These are phyloP conservation scores for Rana temporaria DNA, from an alignment of 2,113 vertebrate species.

Conservation along the genomic window DNA sequence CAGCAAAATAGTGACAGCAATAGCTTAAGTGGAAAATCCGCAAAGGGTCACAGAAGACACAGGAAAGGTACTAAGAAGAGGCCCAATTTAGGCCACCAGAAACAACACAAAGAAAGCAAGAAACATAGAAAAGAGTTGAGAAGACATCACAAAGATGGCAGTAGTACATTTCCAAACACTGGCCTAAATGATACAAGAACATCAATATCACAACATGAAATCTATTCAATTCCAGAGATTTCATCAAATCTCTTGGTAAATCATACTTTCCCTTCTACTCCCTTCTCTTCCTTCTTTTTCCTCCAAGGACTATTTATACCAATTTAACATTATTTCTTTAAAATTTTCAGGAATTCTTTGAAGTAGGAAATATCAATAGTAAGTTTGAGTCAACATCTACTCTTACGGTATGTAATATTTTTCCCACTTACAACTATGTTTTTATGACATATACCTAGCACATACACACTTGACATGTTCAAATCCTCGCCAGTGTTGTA, in stretches of 20 bases:
- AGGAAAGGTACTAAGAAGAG: neutral
- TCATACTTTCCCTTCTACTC: neutral
- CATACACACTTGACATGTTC: too few species aligned
- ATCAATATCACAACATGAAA: neutral
- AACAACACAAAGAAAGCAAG: neutral
- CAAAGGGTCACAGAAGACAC: neutral
- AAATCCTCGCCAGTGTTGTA: too few species aligned
- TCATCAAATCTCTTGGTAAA: slow-evolving; percentile 9
- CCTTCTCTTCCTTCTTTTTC: neutral
- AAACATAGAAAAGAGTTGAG: neutral
- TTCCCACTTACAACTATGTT: too few species aligned
- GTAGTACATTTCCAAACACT: neutral
- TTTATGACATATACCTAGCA: too few species aligned
- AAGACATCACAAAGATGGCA: neutral
- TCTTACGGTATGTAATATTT: slow-evolving; percentile 7
- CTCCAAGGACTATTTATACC: neutral
- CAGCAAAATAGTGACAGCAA: too few species aligned
- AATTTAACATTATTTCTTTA: slow-evolving; percentile 6
- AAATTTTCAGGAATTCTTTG: slow-evolving; percentile 59
- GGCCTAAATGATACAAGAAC: neutral
- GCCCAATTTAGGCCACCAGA: neutral
- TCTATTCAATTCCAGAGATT: neutral
- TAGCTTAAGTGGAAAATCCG: too few species aligned
- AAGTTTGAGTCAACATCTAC: slow-evolving; percentile 53
- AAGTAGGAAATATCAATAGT: slow-evolving; percentile 60